These are phyloP conservation scores for Drosophila nr. fundita DNA, from an alignment of 2,888 invertebrate genomes.

Conservation along the genomic window DNA sequence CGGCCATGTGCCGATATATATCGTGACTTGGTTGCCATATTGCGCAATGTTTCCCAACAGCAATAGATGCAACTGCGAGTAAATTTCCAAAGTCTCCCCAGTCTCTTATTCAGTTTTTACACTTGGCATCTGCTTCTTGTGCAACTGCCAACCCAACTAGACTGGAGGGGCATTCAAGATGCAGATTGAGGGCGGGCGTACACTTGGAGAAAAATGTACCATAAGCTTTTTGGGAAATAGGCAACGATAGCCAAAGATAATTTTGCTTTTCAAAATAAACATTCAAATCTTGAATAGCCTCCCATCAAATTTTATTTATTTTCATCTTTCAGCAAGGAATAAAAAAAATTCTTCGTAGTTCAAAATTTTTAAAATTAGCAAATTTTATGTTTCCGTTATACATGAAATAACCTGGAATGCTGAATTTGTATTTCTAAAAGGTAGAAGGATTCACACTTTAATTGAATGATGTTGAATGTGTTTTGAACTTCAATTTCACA, in stretches of 20 bases:
- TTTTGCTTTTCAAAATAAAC: background rate
- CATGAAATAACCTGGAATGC: no score
- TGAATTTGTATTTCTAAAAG: background rate
- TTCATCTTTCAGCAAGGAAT: background rate
- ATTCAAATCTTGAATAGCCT: background rate
- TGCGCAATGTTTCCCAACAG: slow-evolving; percentile 44
- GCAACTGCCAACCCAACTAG: slow-evolving; percentile 38
- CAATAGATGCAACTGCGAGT: slow-evolving; percentile 34
- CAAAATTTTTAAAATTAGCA: background rate
- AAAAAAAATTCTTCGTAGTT: background rate
- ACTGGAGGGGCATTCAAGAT: slow-evolving; percentile 29
- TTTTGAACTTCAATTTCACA: background rate
- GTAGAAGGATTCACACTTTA: background rate
- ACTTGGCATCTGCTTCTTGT: slow-evolving; percentile 36
- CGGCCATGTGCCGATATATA: slow-evolving; percentile 35
- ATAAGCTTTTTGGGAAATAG: background rate
- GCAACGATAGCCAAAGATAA: background rate
- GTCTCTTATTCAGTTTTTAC: slow-evolving; percentile 6
- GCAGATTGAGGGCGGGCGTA: background rate
- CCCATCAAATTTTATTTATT: background rate
- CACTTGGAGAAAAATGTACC: background rate
- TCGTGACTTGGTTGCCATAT: slow-evolving; percentile 63
- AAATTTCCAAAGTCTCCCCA: slow-evolving; percentile 1
- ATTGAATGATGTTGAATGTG: background rate
- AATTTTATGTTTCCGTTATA: background rate